A percentile compares a stretch with the other conserved stretches of the same genome.
phyloP scores from a whole-genome alignment of 2,888 invertebrate genomes.

The Colostygia pectinataria region DNA sequence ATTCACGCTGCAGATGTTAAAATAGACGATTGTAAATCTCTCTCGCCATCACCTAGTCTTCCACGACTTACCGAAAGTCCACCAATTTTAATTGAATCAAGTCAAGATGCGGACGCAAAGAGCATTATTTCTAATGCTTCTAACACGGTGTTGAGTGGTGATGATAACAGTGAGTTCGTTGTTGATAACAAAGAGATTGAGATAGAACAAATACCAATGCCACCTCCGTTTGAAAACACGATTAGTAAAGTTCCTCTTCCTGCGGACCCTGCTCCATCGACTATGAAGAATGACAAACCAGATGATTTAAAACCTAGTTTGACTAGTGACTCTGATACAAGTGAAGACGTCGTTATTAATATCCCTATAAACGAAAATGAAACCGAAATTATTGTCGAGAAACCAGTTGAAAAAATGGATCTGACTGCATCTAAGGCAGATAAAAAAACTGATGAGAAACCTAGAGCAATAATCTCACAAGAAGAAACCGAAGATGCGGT shows the following conservation, averaged over 20 bases:
- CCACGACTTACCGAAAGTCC: slow-evolving; percentile 86
- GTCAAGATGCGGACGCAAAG: slow-evolving; percentile 46
- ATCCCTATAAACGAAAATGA: slow-evolving; percentile 83
- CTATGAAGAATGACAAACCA: slow-evolving; percentile 49
- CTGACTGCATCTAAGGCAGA: slow-evolving; percentile 64
- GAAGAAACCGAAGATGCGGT: slow-evolving; percentile 97
- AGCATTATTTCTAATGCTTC: slow-evolving; percentile 32
- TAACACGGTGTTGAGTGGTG: slow-evolving; percentile 32
- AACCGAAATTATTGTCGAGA: slow-evolving; percentile 53
- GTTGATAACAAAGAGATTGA: slow-evolving; percentile 58
- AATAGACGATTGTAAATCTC: slow-evolving; percentile 58
- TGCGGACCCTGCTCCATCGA: slow-evolving; percentile 60
- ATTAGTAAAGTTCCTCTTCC: slow-evolving; percentile 72
- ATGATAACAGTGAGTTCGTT: slow-evolving; percentile 50
- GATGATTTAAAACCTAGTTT: slow-evolving; percentile 87
- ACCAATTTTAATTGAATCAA: slow-evolving; percentile 55
- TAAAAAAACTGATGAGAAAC: slow-evolving; percentile 88
- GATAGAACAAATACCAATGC: slow-evolving; percentile 72
- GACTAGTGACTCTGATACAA: slow-evolving; percentile 65
- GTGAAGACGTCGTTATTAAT: slow-evolving; percentile 91
- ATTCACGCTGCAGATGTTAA: slow-evolving; percentile 53
- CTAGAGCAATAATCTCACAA: slow-evolving; percentile 92
- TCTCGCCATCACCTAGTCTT: slow-evolving; percentile 83
- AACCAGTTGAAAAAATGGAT: slow-evolving; percentile 59
- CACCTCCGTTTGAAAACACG: slow-evolving; percentile 63